phyloP scores from a whole-genome alignment of 2,113 vertebrate genomes.

The Protobothrops mucrosquamatus region DNA sequence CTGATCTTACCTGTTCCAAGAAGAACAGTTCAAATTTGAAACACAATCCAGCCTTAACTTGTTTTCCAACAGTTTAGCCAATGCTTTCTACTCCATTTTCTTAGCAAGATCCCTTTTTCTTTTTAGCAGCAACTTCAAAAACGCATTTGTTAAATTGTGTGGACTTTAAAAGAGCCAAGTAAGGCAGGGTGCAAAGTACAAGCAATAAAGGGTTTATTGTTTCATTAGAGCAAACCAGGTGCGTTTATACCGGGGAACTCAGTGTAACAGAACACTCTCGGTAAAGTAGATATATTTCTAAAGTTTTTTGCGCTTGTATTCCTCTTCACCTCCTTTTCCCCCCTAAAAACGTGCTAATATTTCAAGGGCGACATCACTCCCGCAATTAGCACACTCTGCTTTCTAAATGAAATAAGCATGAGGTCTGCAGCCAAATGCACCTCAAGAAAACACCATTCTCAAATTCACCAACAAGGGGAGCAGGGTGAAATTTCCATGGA shows the following conservation, averaged over 20 bases:
- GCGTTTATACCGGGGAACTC: constrained; percentile 23
- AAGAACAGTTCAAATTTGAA: not conserved
- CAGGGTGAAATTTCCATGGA: constrained; percentile 22
- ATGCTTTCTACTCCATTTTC: not conserved
- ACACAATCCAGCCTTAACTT: not conserved
- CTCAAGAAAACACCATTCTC: constrained; percentile 16
- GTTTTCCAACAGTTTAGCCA: not conserved
- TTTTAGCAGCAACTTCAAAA: constrained; percentile 4
- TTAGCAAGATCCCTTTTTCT: not conserved
- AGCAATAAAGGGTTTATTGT: constrained; percentile 21
- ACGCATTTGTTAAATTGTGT: constrained; percentile 13
- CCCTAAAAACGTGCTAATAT: constrained; percentile 12
- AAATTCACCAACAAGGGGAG: not conserved
- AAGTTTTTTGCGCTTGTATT: constrained; percentile 18
- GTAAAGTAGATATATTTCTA: constrained; percentile 27
- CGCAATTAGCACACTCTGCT: constrained; percentile 33
- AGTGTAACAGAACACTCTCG: constrained; percentile 29
- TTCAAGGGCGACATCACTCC: too few species aligned
- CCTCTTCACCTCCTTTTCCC: too few species aligned
- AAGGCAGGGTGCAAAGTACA: not conserved
- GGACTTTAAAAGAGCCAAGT: constrained; percentile 31
- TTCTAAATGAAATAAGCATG: constrained; percentile 35
- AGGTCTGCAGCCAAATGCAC: not conserved
- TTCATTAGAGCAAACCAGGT: constrained; percentile 25
- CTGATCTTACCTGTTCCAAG: not conserved